Evolutionary conservation across 2,113 vertebrate genomes (phyloP), one percentile per base, ranked within the genome.

Genomic region (Peromyscus maniculatus): DNA sequence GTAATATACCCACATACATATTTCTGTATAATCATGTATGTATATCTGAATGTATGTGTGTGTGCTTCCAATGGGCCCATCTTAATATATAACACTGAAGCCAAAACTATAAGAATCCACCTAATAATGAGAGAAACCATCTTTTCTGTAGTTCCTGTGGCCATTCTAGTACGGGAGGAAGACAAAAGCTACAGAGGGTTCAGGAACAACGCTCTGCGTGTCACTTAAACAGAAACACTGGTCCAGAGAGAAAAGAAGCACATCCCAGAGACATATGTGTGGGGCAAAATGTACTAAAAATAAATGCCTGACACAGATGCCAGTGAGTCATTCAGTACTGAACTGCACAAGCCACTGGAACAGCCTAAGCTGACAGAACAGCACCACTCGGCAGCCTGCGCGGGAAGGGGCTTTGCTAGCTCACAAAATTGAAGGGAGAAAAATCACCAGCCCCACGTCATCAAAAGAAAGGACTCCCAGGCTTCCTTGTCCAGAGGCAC

Each of bases 241-340:
- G 89, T 75, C 89, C 87, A 89, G 66, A 87, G 31, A 91, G 94
- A 97, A 91, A 92, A 92, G 59, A 96, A 94, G 55, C 77, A 93
- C 64, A 71, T 91, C 95, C 95, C 91, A 1, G 49, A 97, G 89
- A 93, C 84, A 72, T 83, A 95, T 97, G 93, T 94, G 71, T 83
- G 71, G 64, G 88, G 77, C 57, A 94, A 91, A 97, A 94, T 43
- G 49, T 31, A 72, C 82, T 96, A 95, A 95, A 97, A 95, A 94
- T 95, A 97, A 98, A 91, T 33, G 77, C 74, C 91, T 93, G 95
- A 75, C 94, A 94, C 77, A 91, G 77, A 97, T 97, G 89, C 90
- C 94, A 92, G 83, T 57, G 87, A 95, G 89, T 96, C 96, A 96
- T 49, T 97, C 91, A 95, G 67, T 88, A 69, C 64, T 78, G 49